Conservation (phyloP, 2,888 invertebrate species). For the Apotomis betuletana region DNA sequence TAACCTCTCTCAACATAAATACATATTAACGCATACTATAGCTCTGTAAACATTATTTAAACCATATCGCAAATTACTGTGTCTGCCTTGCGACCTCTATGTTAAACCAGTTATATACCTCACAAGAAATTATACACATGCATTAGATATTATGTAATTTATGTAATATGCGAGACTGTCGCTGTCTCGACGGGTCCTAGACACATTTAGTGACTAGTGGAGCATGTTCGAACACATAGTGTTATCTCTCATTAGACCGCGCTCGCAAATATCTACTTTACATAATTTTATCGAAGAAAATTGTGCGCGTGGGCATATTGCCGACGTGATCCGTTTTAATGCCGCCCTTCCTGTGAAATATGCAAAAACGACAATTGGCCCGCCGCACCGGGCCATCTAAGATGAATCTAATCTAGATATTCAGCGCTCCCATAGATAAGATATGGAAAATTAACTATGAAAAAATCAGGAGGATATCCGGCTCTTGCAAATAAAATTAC, state of each 20-base stretch:
- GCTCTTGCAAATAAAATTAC: background rate
- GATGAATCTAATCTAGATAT: conserved; percentile 41
- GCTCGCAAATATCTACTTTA: conserved; percentile 73
- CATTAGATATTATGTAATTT: conserved; percentile 42
- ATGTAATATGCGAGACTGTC: conserved; percentile 43
- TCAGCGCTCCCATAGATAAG: conserved; percentile 15
- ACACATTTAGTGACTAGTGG: conserved; percentile 68
- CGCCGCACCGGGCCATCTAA: conserved; percentile 41
- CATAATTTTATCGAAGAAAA: conserved; percentile 79
- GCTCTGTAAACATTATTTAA: conserved; percentile 29
- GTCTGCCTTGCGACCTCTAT: conserved; percentile 35
- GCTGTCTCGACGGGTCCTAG: conserved; percentile 64
- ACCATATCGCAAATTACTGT: conserved; percentile 26
- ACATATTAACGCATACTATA: conserved; percentile 8
- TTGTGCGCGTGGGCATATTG: conserved; percentile 71
- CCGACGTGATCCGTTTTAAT: conserved; percentile 69
- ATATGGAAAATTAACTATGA: conserved; percentile 14
- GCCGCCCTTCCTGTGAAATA: conserved; percentile 70
- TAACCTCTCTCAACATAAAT: background rate
- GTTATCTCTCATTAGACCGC: conserved; percentile 76
- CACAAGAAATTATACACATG: conserved; percentile 41
- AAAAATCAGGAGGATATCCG: background rate
- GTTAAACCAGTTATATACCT: conserved; percentile 33
- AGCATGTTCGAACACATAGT: conserved; percentile 64
- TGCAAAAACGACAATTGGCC: conserved; percentile 59